These are phyloP conservation scores for Drosophila tanythrix DNA, from an alignment of 2,888 invertebrate genomes.

Conservation along the genomic window DNA sequence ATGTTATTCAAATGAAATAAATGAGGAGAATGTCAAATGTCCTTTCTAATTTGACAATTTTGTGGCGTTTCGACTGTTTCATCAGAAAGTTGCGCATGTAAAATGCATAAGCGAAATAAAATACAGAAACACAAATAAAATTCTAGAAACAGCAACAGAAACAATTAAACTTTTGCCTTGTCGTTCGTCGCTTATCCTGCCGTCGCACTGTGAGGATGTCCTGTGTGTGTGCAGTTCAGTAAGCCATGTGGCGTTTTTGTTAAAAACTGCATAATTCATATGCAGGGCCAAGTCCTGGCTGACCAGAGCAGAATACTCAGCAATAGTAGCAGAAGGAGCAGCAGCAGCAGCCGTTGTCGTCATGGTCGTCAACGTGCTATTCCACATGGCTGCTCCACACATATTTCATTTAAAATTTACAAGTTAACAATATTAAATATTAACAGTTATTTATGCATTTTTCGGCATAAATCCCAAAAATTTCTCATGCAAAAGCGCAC, in stretches of 20 bases:
- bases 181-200: slow-evolving; percentile 18
- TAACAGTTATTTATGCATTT: slow-evolving; percentile 82
- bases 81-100: slow-evolving; percentile 47
- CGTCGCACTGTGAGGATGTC: neutral
- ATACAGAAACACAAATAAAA: slow-evolving; percentile 55
- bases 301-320: slow-evolving; percentile 20
- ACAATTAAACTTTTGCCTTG: slow-evolving; percentile 76
- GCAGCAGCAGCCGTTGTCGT: slow-evolving; percentile 37
- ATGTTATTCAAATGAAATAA: slow-evolving; percentile 27
- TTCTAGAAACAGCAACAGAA: slow-evolving; percentile 43
- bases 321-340: slow-evolving; percentile 2
- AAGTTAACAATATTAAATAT: slow-evolving; percentile 83
- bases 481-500: slow-evolving; percentile 70
- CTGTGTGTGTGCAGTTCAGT: slow-evolving; percentile 28
- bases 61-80: slow-evolving; percentile 22
- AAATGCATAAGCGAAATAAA: slow-evolving; percentile 64
- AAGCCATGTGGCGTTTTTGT: slow-evolving; percentile 73
- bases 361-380: slow-evolving; percentile 53
- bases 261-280: slow-evolving; percentile 82
- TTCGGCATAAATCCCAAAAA: slow-evolving; percentile 78
- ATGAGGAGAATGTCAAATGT: slow-evolving; percentile 51
- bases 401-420: slow-evolving; percentile 82
- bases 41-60: slow-evolving; percentile 61
- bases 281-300: slow-evolving; percentile 48
- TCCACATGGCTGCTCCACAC: slow-evolving; percentile 60